Evolutionary conservation across 2,797 vertebrate genomes (phyloP), one percentile per base, ranked within the genome.

Genomic region (Anabacerthia variegaticeps): DNA sequence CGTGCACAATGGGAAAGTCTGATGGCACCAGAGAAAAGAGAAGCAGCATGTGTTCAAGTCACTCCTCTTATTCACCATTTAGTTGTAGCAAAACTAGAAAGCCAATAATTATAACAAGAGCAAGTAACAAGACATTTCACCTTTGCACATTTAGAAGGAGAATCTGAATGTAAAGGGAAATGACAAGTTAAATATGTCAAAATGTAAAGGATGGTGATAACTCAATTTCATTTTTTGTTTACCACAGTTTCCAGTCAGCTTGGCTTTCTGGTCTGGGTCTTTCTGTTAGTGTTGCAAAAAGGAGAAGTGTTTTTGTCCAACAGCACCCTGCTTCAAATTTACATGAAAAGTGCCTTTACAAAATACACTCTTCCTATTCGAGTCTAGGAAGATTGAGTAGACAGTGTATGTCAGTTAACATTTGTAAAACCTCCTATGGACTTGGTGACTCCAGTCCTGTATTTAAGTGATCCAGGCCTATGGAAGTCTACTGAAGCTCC

Each of bases 11-110:
- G 89, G 88, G 85, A 94, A 93, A 93, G 77, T 43, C 85, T 92
- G 89, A 88, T 95, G 93, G 88, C 54, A 95, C 52, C 94, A 79
- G 71, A 77, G 83, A 51, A 94, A 93, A 93, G 85, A 95, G 89
- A 72, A 95, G 71, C 91, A 94, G 79, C 83, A 51, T 90, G 85
- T 92, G 89, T 66, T 95, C 49, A 0, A 94, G 82, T 93, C 89
- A 71, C 49, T 94, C 59, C 93, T 95, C 80, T 85, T 68, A 67
- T 65, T 95, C 81, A 75, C 59, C 36, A 54, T 54, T 13, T 51
- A 23, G 1, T 36, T 94, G 90, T 23, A 81, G 61, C 79, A 92
- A 78, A 90, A 77, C 39, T 58, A 43, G 95, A 94, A 92, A 62
- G 71, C 23, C 61, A 93, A 51, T 54, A 59, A 80, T 84, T 88